Percentiles rank a stretch among this genome's conserved stretches.
phyloP scores from a whole-genome alignment of 2,113 vertebrate species.

The Vicugna pacos region DNA sequence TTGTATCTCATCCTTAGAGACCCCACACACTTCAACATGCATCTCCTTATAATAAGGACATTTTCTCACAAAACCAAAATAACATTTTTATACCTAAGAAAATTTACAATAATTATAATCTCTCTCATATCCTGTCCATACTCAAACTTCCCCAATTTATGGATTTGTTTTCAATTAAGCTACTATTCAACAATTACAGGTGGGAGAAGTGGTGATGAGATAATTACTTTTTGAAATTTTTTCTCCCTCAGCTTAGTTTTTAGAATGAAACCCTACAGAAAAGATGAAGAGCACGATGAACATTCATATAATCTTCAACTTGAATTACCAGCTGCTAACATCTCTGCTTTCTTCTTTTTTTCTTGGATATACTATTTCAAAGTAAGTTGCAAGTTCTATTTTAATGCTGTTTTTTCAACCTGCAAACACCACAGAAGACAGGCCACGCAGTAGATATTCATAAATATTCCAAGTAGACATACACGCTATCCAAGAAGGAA shows the following conservation, averaged over 20 bases:
- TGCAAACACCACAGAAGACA: neutral
- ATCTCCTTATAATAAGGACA: neutral
- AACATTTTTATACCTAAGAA: conserved; percentile 26
- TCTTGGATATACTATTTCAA: neutral
- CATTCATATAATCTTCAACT: neutral
- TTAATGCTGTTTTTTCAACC: neutral
- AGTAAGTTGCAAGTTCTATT: neutral
- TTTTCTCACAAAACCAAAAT: neutral
- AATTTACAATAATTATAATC: neutral
- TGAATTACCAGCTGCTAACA: neutral
- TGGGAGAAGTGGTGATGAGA: neutral
- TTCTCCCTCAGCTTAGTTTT: neutral
- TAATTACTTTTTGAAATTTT: neutral
- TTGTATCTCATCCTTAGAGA: neutral
- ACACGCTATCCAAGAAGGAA: neutral
- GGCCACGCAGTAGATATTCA: neutral
- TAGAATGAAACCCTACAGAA: conserved; percentile 18
- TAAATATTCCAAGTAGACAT: neutral
- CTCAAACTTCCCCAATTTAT: neutral
- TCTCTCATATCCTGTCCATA: neutral
- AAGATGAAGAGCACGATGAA: neutral
- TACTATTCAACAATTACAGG: neutral
- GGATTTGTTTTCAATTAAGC: conserved; percentile 53
- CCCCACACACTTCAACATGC: neutral
- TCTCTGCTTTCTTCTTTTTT: neutral